phyloP scores from a whole-genome alignment of 64 coral and sea anemone genomes.

The Stichodactyla mertensii region DNA sequence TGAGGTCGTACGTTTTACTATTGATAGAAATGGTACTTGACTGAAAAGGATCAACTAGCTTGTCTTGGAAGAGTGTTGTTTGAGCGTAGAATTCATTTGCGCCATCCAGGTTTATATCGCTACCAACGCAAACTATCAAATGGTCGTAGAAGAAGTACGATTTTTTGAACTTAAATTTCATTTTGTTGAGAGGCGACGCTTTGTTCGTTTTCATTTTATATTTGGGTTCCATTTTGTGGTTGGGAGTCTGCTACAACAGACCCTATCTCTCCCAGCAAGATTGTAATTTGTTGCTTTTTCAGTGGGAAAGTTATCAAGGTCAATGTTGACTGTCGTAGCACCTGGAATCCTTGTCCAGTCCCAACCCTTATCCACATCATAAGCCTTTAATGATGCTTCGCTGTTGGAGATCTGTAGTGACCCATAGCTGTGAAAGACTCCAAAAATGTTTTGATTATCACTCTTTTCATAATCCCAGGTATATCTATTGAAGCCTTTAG shows the following conservation, averaged over 20 bases:
- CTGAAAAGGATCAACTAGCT: background rate
- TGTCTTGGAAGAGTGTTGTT: conserved; percentile 65
- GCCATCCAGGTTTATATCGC: conserved; percentile 13
- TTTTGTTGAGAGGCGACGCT: background rate
- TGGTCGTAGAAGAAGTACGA: conserved; percentile 63
- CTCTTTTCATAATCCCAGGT: too few species aligned
- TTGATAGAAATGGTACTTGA: background rate
- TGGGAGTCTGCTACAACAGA: background rate
- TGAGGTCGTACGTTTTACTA: background rate
- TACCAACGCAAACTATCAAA: conserved; percentile 52
- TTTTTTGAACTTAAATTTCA: conserved; percentile 53
- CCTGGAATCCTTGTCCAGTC: conserved; percentile 65
- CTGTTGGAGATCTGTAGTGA: conserved; percentile 61
- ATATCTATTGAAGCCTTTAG: conserved; percentile 58
- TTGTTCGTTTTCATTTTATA: conserved; percentile 10
- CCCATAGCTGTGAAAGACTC: conserved; percentile 48
- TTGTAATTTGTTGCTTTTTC: conserved; percentile 28
- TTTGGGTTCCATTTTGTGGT: conserved; percentile 44
- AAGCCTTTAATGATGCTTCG: conserved; percentile 21
- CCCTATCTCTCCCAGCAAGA: conserved; percentile 38
- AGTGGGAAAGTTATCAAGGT: background rate
- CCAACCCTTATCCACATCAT: conserved; percentile 62
- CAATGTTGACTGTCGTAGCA: conserved; percentile 29
- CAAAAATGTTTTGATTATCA: conserved; percentile 38
- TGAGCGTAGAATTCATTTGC: background rate